phyloP scores from a whole-genome alignment of 2,888 invertebrate species.

The Hypomecis punctinalis region DNA sequence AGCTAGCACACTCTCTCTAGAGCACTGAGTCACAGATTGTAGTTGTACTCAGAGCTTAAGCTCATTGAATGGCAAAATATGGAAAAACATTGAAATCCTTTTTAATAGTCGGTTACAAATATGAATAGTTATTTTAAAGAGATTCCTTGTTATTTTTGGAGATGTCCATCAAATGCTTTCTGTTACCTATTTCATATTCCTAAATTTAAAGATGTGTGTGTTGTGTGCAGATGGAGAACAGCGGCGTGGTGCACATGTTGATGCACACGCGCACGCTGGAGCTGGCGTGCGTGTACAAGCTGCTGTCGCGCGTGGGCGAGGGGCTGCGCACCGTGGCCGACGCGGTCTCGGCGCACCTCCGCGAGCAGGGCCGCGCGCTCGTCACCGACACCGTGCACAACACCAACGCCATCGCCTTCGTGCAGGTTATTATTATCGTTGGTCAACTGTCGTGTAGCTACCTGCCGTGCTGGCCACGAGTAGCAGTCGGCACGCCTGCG shows the following conservation, averaged over 20 bases:
- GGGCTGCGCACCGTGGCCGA: constrained; percentile 98
- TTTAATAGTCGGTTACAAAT: too few relatives aligned
- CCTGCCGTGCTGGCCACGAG: neutral
- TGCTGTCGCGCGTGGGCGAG: constrained; percentile 95
- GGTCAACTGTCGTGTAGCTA: neutral
- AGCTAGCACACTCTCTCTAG: too few relatives aligned
- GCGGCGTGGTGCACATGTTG: constrained; percentile 99
- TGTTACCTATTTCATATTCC: too few relatives aligned
- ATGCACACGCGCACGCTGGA: constrained; percentile 98
- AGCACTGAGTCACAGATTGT: too few relatives aligned
- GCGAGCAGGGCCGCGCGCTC: constrained; percentile 97
- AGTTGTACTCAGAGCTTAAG: too few relatives aligned
- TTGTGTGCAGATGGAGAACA: constrained; percentile 96
- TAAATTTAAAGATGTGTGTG: neutral
- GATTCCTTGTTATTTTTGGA: too few relatives aligned
- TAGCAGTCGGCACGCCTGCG: too few relatives aligned
- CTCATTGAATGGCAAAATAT: too few relatives aligned
- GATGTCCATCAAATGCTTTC: too few relatives aligned
- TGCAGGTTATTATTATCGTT: constrained; percentile 85
- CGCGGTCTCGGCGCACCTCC: constrained; percentile 96
- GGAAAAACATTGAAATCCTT: too few relatives aligned
- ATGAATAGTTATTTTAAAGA: too few relatives aligned
- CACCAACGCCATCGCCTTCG: constrained; percentile 97
- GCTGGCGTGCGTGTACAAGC: constrained; percentile 98
- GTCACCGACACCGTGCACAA: constrained; percentile 96